These are phyloP conservation scores for Pygocentrus nattereri DNA, from an alignment of 2,797 vertebrate genomes.

Conservation along the genomic window DNA sequence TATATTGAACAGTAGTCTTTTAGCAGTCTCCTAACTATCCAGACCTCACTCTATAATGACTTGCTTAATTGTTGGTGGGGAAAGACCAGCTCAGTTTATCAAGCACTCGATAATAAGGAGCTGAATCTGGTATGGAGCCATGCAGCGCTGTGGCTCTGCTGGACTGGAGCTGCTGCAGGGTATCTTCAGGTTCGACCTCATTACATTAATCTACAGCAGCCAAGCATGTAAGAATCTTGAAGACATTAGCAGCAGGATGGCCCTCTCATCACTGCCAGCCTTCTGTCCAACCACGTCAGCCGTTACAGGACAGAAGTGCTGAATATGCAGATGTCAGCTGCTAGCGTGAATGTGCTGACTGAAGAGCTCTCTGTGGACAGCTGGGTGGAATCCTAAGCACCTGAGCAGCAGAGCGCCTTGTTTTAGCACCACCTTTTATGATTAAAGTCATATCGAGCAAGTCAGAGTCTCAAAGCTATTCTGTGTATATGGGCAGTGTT, in stretches of 20 bases:
- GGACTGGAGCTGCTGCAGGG: background rate
- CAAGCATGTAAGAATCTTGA: conserved; percentile 20
- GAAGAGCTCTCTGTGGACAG: conserved; percentile 31
- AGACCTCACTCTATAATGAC: background rate
- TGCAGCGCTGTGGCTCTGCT: background rate
- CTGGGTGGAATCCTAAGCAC: conserved; percentile 30
- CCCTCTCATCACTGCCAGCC: conserved; percentile 7
- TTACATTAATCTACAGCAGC: conserved; percentile 36
- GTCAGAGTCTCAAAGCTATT: background rate
- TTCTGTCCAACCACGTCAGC: conserved; percentile 52
- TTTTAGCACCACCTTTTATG: conserved; percentile 22
- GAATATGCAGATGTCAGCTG: conserved; percentile 73
- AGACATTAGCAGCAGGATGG: conserved; percentile 19
- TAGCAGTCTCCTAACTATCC: no score
- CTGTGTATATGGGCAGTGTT: background rate
- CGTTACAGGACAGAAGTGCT: conserved; percentile 67
- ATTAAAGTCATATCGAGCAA: conserved; percentile 2
- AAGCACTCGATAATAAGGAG: background rate
- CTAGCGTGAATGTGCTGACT: conserved; percentile 58
- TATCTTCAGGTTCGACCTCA: conserved; percentile 15
- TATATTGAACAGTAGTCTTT: no score
- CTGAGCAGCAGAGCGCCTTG: background rate
- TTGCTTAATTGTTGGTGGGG: background rate
- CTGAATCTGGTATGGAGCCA: background rate
- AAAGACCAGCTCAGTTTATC: background rate